phyloP scores from a whole-genome alignment of 2,888 invertebrate species.

The Polydrusus pterygomalis region DNA sequence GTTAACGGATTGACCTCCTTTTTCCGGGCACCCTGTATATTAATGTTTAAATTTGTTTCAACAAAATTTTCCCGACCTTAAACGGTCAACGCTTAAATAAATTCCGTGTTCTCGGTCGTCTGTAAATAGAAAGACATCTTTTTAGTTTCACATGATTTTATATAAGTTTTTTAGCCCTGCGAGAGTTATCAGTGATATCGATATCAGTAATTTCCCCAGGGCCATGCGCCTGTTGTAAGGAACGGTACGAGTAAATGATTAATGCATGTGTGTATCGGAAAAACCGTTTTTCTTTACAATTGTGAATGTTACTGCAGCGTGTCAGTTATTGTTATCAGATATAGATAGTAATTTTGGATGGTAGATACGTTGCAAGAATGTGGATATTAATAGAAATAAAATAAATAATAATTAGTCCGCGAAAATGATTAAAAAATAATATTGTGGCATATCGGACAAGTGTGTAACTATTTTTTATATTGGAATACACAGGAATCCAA shows the following conservation, averaged over 20 bases:
- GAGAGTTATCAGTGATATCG: conserved; percentile 43
- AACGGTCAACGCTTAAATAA: not conserved
- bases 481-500: too few relatives aligned
- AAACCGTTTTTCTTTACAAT: conserved; percentile 12
- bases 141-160: conserved; percentile 18
- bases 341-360: not conserved
- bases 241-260: conserved; percentile 40
- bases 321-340: not conserved
- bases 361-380: not conserved
- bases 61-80: not conserved
- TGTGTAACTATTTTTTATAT: too few relatives aligned
- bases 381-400: not conserved
- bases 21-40: too few relatives aligned
- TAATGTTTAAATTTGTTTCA: too few relatives aligned
- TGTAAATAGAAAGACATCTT: not conserved
- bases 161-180: conserved; percentile 24
- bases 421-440: too few relatives aligned
- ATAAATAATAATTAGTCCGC: too few relatives aligned
- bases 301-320: not conserved
- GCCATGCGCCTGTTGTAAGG: conserved; percentile 24
- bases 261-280: conserved; percentile 33
- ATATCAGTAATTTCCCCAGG: conserved; percentile 49
- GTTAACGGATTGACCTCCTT: too few relatives aligned
- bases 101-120: not conserved
- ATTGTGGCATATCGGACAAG: too few relatives aligned